These are phyloP conservation scores for Haplochromis vanheusdeni DNA, from an alignment of 2,113 vertebrate species.

Conservation along the genomic window DNA sequence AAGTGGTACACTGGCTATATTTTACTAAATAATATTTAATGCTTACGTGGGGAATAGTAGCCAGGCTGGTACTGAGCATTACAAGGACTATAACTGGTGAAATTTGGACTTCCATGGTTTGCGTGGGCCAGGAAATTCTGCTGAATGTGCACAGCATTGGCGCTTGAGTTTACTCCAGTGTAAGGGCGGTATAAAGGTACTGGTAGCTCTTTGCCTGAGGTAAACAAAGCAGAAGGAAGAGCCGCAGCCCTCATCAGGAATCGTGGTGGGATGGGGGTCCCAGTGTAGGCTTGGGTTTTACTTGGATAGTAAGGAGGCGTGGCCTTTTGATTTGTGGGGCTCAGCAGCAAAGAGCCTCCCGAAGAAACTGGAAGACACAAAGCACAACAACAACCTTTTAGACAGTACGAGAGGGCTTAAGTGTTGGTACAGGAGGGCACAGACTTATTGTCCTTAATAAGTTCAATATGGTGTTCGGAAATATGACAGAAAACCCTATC, in stretches of 20 bases:
- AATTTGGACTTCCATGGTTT: conserved; percentile 38
- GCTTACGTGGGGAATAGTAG: conserved; percentile 70
- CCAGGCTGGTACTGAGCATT: conserved; percentile 57
- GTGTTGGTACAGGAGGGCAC: neutral
- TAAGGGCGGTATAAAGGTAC: conserved; percentile 50
- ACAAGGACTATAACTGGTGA: conserved; percentile 35
- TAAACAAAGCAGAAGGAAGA: conserved; percentile 38
- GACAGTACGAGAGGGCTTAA: neutral
- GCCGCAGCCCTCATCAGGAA: conserved; percentile 59
- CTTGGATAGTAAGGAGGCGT: conserved; percentile 46
- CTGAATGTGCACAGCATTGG: conserved; percentile 20
- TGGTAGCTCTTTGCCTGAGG: conserved; percentile 56
- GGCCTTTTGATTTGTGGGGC: conserved; percentile 50
- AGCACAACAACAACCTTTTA: neutral
- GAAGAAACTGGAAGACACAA: neutral
- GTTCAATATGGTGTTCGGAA: neutral
- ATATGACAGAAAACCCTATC: neutral
- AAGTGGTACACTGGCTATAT: neutral
- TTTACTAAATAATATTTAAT: neutral
- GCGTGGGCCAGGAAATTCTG: conserved; percentile 42
- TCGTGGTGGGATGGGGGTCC: conserved; percentile 60
- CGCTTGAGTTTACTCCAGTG: conserved; percentile 41
- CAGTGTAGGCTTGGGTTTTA: conserved; percentile 28
- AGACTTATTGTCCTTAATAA: neutral
- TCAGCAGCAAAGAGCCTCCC: conserved; percentile 18